phyloP scores from a whole-genome alignment of 2,888 invertebrate species.

The Limnephilus auricula region DNA sequence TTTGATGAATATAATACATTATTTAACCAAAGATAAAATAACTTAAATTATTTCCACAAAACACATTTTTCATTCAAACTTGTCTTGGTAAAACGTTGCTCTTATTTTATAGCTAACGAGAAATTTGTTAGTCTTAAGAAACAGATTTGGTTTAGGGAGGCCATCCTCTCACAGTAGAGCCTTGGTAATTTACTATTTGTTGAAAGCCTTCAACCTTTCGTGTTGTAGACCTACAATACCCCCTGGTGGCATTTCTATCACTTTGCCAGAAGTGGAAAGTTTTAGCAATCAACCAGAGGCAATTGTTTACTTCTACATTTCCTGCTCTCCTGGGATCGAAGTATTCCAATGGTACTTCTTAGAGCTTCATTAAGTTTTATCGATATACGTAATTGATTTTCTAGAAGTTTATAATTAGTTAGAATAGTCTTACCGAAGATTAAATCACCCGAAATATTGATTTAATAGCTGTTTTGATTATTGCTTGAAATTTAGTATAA shows the following conservation, averaged over 20 bases:
- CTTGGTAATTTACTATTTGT: not conserved
- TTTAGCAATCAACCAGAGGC: conserved; percentile 16
- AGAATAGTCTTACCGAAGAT: not conserved
- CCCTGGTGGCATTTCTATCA: not conserved
- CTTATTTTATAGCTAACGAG: no score
- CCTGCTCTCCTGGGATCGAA: not conserved
- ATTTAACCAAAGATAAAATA: no score
- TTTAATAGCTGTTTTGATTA: not conserved
- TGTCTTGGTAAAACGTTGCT: no score
- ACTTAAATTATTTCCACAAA: no score
- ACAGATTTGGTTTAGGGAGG: not conserved
- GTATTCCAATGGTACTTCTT: not conserved
- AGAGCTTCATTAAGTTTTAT: not conserved
- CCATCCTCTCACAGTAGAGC: not conserved
- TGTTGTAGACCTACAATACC: not conserved
- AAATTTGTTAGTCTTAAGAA: no score
- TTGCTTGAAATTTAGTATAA: not conserved
- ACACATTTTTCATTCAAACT: no score
- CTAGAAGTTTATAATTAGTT: conserved; percentile 21
- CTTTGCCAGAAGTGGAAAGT: not conserved
- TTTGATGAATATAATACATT: no score
- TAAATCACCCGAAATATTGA: not conserved
- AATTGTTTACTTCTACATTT: not conserved
- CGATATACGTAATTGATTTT: not conserved
- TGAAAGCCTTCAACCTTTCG: not conserved